Base-by-base conservation (phyloP, 2,113 vertebrate genomes). In the Lophochroa leadbeateri region DNA sequence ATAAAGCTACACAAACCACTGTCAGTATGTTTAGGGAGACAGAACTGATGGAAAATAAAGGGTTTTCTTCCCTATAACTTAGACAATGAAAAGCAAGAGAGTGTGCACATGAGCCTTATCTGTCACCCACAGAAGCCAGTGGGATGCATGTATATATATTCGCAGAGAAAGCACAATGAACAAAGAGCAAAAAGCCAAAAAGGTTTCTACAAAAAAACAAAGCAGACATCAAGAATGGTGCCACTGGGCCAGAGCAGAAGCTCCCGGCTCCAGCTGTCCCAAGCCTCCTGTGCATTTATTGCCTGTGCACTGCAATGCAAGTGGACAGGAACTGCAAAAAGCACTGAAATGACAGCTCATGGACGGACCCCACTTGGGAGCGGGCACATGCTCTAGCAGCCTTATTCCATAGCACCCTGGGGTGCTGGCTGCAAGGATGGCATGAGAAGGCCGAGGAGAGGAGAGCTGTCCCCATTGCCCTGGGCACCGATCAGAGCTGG, bases 41-140 rank as follows among this genome's bases (percentile, higher is more conserved):
- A 24, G 11, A 19, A 35, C 0, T 46, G 39, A 46, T 1, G 4
- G 29, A 37, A 41, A 44, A 74, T 3, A 37, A 31, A 57, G 21
- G n/a, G 1, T 18, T 78, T 49, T 71, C n/a, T 33, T 55, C 57
- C 41, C 49, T 23, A 4, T 18, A 43, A 9, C 47, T 70, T 5
- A 17, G 24, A 21, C 13, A 37, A 28, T 1, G 17, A 58, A 82
- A 67, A 19, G 18, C 43, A 57, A 37, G 29, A 31, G 10, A 16
- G 77, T 0, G 27, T 15, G 43, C 37, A 31, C 17, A 5, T 5
- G 21, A 33, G 33, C 52, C 6, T 0, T 11, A 11, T 3, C 24
- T 24, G 18, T 18, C 35, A 25, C 43, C 25, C 50, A 5, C 31
- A 29, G 46, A n/a, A 55, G 24, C 23, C 27, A 33, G 6, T 0